Percentiles rank a stretch among this genome's conserved stretches.
phyloP scores from a whole-genome alignment of 2,797 vertebrate species.

The Halcyon badia region DNA sequence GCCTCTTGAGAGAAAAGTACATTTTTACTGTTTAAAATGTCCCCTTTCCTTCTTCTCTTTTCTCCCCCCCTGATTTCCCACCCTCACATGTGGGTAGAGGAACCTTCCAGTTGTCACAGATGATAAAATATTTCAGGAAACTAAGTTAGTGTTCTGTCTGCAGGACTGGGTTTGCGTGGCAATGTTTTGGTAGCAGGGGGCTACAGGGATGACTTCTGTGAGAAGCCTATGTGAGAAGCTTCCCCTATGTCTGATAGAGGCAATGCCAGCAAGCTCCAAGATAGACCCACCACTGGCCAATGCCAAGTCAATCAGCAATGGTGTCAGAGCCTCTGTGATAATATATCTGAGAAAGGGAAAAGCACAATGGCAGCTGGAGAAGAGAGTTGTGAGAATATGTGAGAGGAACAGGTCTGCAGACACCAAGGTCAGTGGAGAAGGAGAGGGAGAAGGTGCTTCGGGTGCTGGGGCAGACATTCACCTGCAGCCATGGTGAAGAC shows the following conservation, averaged over 20 bases:
- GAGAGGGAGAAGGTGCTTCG: background rate
- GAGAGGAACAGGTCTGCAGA: too few species aligned
- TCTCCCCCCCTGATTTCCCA: background rate
- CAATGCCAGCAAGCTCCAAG: background rate
- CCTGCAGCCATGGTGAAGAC: background rate
- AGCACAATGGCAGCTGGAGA: too few species aligned
- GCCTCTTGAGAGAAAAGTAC: background rate
- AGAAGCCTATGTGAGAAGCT: background rate
- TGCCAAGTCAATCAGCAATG: background rate
- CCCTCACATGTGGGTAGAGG: accelerated
- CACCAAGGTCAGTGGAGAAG: background rate
- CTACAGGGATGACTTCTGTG: background rate
- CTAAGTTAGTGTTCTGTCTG: background rate
- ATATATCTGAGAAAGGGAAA: too few species aligned
- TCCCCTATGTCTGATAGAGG: background rate
- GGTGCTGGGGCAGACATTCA: background rate
- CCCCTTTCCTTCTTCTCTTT: background rate
- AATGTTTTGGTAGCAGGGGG: background rate
- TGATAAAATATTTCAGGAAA: background rate
- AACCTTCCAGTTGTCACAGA: background rate
- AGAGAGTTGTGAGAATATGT: too few species aligned
- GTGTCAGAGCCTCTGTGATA: too few species aligned
- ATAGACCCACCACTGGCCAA: background rate
- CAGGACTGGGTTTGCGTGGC: background rate
- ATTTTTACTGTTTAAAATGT: background rate